Percentiles rank a stretch among this genome's conserved stretches.
Conservation (phyloP, 2,113 vertebrate species). For the Colaptes auratus region DNA sequence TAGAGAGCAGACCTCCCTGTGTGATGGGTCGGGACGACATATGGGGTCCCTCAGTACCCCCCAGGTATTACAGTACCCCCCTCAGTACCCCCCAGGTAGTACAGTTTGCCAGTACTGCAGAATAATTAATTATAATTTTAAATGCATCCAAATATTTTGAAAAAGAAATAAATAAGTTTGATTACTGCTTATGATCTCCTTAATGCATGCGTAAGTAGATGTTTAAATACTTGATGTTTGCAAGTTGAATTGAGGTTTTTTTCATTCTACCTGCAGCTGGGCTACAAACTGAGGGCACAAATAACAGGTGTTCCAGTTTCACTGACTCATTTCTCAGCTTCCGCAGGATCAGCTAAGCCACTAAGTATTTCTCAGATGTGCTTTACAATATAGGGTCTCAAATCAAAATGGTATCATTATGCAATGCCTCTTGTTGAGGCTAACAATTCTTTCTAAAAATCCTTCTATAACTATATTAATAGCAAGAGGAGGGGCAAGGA, state of each 20-base stretch:
- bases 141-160: constrained; percentile 10
- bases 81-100: no score
- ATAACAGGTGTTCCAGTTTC: constrained; percentile 8
- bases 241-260: constrained; percentile 2
- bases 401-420: not conserved
- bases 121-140: constrained; percentile 9
- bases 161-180: constrained; percentile 28
- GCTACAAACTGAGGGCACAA: not conserved
- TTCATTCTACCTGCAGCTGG: constrained; percentile 41
- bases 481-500: no score
- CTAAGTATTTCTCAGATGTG: not conserved
- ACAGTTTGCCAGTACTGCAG: not conserved
- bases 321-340: constrained; percentile 23
- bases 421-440: not conserved
- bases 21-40: no score
- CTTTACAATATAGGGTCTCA: not conserved
- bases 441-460: not conserved
- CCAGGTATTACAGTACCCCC: no score
- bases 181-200: constrained; percentile 1
- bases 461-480: no score
- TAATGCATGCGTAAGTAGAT: not conserved
- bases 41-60: no score
- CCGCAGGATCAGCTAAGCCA: not conserved
- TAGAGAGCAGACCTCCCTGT: no score
- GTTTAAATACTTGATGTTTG: constrained; percentile 27